Base-by-base conservation (phyloP, 1,140 invertebrate genomes). In the Danaus melanippus region DNA sequence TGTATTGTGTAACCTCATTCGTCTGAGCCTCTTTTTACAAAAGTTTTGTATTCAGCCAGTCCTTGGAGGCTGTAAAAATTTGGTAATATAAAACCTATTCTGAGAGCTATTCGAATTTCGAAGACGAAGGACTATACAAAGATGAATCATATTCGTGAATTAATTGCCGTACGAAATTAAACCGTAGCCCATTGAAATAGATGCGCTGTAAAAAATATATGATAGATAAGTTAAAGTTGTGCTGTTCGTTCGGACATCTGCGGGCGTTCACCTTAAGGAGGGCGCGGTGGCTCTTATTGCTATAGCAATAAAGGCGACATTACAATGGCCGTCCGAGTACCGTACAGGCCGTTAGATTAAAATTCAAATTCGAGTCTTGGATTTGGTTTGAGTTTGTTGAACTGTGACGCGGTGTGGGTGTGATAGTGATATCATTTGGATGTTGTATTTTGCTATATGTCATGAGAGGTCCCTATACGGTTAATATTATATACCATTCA, bases 271-370 rank as follows among this genome's bases (percentile, higher is more conserved):
- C 69, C 76, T 47, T 42, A 43, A 21, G 9, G 39, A 46, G 47
- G 15, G 39, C 11, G 39, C 52, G 4, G 41, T 45, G 15, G 39
- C n/a, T 42, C 48, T 50, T 53, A 53, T 32, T 8, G 21, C 5
- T 32, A 32, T 32, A 32, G 21, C 0, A 32, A 32, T 32, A 32
- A 32, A 32, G 21, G 6, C 21, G 21, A 32, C 21, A 32, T 12
- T 49, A 49, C 4, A 11, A 45, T 32, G 44, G 49, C 46, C 46
- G 44, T 43, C 53, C 46, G 49, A 50, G 56, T 71, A 70, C 69
- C 76, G 70, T 71, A 69, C 71, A 64, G 61, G 69, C 79, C 71
- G 74, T 76, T 80, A 83, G 72, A 80, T 80, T 77, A 79, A 77
- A 82, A 79, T 79, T 80, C 76, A 77, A 82, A 83, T 79, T 83